Evolutionary conservation across 35 echinoderm and acorn worm species (phyloP).

Genomic region (Acanthaster planci): DNA sequence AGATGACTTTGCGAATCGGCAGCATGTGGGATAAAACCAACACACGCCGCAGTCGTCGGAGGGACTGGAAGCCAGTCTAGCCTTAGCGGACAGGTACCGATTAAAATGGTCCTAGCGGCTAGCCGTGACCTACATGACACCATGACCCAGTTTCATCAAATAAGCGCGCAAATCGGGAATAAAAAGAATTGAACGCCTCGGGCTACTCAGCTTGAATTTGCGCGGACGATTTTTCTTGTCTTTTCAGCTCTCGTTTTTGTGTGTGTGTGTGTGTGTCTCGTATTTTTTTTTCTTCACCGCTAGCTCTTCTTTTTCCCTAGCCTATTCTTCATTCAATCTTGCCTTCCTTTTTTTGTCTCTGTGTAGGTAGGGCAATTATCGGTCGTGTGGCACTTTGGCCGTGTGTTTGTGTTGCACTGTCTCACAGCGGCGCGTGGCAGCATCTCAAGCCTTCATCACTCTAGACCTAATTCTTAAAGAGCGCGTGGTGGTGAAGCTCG

Average conservation of each 20-base stretch:
- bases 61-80: constrained; percentile 2
- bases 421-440: background rate
- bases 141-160: constrained; percentile 19
- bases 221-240: background rate
- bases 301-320: background rate
- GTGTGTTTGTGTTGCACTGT: constrained; percentile 13
- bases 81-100: background rate
- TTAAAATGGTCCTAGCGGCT: constrained; percentile 21
- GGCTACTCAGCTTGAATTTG: constrained; percentile 16
- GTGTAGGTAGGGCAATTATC: background rate
- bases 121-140: constrained; percentile 29
- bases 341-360: background rate
- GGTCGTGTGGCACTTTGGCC: background rate
- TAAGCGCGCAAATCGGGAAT: constrained; percentile 10
- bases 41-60: too few species aligned
- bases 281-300: background rate
- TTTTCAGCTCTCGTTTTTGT: too few species aligned
- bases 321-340: constrained; percentile 22
- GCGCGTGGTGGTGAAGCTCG: background rate
- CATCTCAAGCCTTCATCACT: background rate
- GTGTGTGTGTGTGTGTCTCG: background rate
- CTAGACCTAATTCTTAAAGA: background rate
- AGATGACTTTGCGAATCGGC: too few species aligned
- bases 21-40: too few species aligned
- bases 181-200: constrained; percentile 1